Base-by-base conservation (phyloP, 1,140 invertebrate species). In the Drosophila cardini region DNA sequence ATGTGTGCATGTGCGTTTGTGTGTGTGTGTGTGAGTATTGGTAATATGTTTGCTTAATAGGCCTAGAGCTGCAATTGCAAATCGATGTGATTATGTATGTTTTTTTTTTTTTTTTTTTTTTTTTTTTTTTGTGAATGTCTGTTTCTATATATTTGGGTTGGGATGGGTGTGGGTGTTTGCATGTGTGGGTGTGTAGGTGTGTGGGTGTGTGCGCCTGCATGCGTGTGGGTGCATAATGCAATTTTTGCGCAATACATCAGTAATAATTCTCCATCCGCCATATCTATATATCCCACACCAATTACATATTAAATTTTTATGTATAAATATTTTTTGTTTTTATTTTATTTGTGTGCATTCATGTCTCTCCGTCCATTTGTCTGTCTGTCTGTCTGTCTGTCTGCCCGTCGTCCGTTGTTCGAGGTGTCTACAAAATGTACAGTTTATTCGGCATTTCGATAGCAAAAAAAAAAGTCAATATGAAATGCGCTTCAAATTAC, bases 31-130 rank as follows among this genome's bases (percentile, higher is more conserved):
- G 40, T 46, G 55, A 34, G 58, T 45, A 53, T 61, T n/a, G 60
- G 70, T 67, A 26, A 62, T 86, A 86, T 86, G 82, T 86, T 76
- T 86, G 75, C 36, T 86, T 86, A 86, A 86, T 86, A 86, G 82
- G 82, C 82, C 78, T 80, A 83, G 38, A 76, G 70, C 60, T 46
- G 67, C n/a, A 11, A n/a, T 70, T 18, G 15, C 13, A 45, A 45
- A 45, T 45, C 43, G 43, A 45, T 45, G 16, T 45, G 15, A 18
- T 11, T 52, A n/a, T 38, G 40, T 45, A 8, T 26, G 4, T 21
- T 26, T 26, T 26, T 5, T 26, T 26, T 26, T 26, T 26, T 26
- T 26, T 26, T 26, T 26, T 26, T 26, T 26, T 21, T 26, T 26
- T 26, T 5, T 26, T 26, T 26, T 26, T 26, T 26, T 26, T 26